Evolutionary conservation across 1,140 invertebrate species (phyloP), one percentile per base, ranked within the genome.

Genomic region (Idris sp.): DNA sequence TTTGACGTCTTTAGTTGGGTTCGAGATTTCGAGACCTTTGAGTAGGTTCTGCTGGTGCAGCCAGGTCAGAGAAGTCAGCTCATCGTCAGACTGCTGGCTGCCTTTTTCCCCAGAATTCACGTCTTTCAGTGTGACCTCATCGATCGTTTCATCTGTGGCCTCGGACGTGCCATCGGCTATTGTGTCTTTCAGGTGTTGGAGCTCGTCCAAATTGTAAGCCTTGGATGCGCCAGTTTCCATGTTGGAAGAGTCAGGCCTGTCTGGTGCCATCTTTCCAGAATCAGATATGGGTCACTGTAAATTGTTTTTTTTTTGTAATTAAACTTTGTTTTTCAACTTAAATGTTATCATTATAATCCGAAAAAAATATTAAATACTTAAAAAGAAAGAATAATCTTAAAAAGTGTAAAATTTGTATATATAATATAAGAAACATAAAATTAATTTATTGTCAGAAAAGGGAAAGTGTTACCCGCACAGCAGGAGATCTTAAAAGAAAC

Each of bases 41-140:
- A 97, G 89, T 69, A 97, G 86, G 88, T 98, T 96, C 77, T 91
- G 93, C 84, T 97, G 95, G 82, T 97, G 96, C 6, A 98, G 87
- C 96, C 96, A 98, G 40, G 93, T 91, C 0, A 98, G 88, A 58
- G 94, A 94, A 1, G 95, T 97, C 18, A 98, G 88, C 79, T 98
- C 96, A 76, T 96, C 95, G 80, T 96, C 95, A 36, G 81, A 79
- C 65, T 74, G 76, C 53, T 71, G 76, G 67, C 36, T 74, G 15
- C 53, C 36, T 25, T 84, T 83, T 6, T 79, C 79, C 1, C 74
- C 44, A 0, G 68, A 59, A 4, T 71, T 76, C 19, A 83, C 67
- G 14, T 36, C 77, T 33, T 67, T 77, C 2, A n/a, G n/a, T n/a
- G n/a, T n/a, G 43, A 36, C 38, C 43, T 68, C 79, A 61, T 61